Base-by-base conservation (phyloP, 1,140 invertebrate species). In the Aphaenogaster rudis region DNA sequence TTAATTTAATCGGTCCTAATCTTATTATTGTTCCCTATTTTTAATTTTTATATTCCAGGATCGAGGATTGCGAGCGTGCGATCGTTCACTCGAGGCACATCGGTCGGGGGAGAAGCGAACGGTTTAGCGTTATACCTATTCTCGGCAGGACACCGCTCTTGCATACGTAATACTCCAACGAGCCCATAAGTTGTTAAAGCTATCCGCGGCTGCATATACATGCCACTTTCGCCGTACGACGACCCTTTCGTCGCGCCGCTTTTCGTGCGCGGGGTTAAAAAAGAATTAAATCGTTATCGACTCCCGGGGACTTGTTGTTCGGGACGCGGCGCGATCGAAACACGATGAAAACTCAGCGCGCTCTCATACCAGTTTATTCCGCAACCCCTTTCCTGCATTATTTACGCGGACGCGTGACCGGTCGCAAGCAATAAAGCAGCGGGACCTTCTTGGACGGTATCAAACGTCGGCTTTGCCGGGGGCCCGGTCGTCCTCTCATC, bases 301-400 rank as follows among this genome's bases (percentile, higher is more conserved):
- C 39, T 42, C 63, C 28, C 28, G n/a, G 76, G 57, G 21, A 48
- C 63, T 76, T 61, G 80, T 84, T 74, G 80, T 61, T 28, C 63
- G 48, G 48, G 28, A 36, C 76, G 48, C 28, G 63, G 59, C 36
- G 45, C 61, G 61, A 69, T 69, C 63, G 64, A 84, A 61, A 33
- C 54, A 74, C 69, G 80, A 76, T 76, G 69, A 61, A 76, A 84
- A 84, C 80, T 61, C 69, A 3, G 15, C 50, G 69, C 52, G 69
- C 42, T 50, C 21, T 76, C 54, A 63, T 61, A 61, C 69, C 67
- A 84, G 80, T 84, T 84, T 84, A 84, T 74, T 84, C 69, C 69
- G 80, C 69, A 84, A 84, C 80, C 80, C 80, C 69, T 84, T 84
- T 76, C 45, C 69, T 84, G 59, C 69, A 84, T 84, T 84, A 84